Percentiles rank a stretch among this genome's conserved stretches.
Evolutionary conservation across 2,797 vertebrate genomes (phyloP).

Genomic region (Acipenser transmontanus): DNA sequence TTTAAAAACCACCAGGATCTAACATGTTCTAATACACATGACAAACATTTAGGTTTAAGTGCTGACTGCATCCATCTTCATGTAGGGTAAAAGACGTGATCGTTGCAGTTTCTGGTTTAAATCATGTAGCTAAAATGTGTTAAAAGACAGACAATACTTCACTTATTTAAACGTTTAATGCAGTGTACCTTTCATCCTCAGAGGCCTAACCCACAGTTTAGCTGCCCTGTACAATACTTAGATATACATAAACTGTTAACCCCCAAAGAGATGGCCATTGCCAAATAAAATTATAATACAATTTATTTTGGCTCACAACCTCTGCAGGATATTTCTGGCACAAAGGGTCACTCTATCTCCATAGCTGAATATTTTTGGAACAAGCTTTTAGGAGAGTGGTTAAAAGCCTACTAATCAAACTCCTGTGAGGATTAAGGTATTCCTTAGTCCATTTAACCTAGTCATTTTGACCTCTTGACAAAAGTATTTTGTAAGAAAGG

Average conservation of each 20-base stretch:
- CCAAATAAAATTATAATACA: conserved; percentile 45
- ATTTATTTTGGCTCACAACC: conserved; percentile 40
- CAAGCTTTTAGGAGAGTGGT: conserved; percentile 28
- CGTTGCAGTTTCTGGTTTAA: neutral
- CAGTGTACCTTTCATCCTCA: conserved; percentile 23
- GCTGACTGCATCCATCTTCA: too few species aligned
- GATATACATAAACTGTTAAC: conserved; percentile 36
- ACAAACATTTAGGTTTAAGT: too few species aligned
- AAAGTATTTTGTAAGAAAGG: conserved; percentile 36
- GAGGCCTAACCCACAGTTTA: conserved; percentile 35
- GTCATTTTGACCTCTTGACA: conserved; percentile 45
- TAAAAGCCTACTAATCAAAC: conserved; percentile 32
- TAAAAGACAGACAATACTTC: conserved; percentile 16
- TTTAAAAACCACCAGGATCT: too few species aligned
- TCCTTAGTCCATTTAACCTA: conserved; percentile 36
- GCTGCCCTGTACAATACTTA: conserved; percentile 39
- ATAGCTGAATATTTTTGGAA: conserved; percentile 12
- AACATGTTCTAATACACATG: too few species aligned
- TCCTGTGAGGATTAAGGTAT: conserved; percentile 29
- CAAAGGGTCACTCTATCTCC: conserved; percentile 26
- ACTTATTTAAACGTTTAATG: conserved; percentile 35
- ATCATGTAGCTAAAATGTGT: conserved; percentile 3
- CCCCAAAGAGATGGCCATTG: conserved; percentile 30
- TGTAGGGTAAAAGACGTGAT: neutral
- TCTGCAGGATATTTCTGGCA: conserved; percentile 28